These are phyloP conservation scores for Nomada goodeniana DNA, from an alignment of 2,888 invertebrate species.

Conservation along the genomic window DNA sequence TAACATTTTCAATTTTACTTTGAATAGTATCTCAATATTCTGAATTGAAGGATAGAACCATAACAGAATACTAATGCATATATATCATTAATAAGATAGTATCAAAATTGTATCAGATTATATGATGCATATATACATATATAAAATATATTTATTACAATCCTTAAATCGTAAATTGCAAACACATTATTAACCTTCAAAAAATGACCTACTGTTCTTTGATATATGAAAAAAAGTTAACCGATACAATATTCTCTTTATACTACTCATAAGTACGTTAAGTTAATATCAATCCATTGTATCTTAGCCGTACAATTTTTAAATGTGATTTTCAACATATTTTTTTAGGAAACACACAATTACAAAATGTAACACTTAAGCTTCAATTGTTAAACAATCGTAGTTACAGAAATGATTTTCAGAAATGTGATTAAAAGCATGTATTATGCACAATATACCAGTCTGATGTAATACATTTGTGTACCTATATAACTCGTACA, in stretches of 20 bases:
- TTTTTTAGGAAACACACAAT: not conserved
- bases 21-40: not conserved
- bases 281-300: not conserved
- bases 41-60: not conserved
- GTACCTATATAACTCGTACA: conserved; percentile 30
- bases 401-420: conserved; percentile 1
- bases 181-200: conserved; percentile 50
- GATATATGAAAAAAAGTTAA: conserved; percentile 9
- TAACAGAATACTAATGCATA: not conserved
- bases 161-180: conserved; percentile 1
- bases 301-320: not conserved
- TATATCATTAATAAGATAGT: not conserved
- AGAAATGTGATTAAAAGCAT: conserved; percentile 33
- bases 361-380: not conserved
- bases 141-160: not conserved
- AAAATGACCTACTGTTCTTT: conserved; percentile 52
- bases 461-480: conserved; percentile 59
- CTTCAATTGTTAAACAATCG: not conserved
- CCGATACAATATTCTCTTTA: conserved; percentile 7
- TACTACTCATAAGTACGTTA: not conserved
- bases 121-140: not conserved
- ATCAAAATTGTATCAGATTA: not conserved
- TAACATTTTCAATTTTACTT: not conserved
- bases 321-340: not conserved
- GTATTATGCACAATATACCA: conserved; percentile 40